Evolutionary conservation across 2,888 invertebrate species (phyloP), one percentile per base, ranked within the genome.

Genomic region (Heliconius sara): DNA sequence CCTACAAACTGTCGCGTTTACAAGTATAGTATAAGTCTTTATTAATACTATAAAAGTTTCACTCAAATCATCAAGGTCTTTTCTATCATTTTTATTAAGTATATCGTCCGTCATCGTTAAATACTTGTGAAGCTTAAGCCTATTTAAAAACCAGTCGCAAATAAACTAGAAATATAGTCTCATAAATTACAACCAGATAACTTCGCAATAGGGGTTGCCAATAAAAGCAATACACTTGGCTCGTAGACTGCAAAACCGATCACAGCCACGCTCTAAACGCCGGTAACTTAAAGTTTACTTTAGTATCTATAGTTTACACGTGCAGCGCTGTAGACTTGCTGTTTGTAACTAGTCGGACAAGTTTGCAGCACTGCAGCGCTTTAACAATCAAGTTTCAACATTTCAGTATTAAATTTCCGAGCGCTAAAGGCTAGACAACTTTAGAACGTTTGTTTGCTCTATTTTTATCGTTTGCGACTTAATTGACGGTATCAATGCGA

Each of bases 401-500:
- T 73, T 82, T 75, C 80, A 83, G 89, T 89, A 88, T 91, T 89
- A 87, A 87, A 89, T 90, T 90, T 90, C 84, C 84, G 85, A 86
- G 83, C 83, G 88, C 89, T 86, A 82, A 80, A 80, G 87, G 91
- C 88, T 84, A 83, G 84, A 88, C 88, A 87, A 86, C 88, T 87
- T 86, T 87, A 84, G 81, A 86, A 83, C 83, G 85, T 87, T 87
- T 87, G 85, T 87, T 87, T 87, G 84, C 82, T 86, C 84, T 88
- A 85, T 88, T 87, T 89, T 88, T 88, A 86, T 87, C 84, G 87
- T 85, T 86, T 88, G 85, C 85, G 85, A 87, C 87, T 86, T 88
- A 88, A 90, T 90, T 88, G 88, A 86, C 86, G 87, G 86, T 85
- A 85, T 84, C 85, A 85, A 83, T 84, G 82, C 82, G 86, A 84